Evolutionary conservation across 1,140 invertebrate genomes (phyloP).

Genomic region (Euura saliciscinereae): DNA sequence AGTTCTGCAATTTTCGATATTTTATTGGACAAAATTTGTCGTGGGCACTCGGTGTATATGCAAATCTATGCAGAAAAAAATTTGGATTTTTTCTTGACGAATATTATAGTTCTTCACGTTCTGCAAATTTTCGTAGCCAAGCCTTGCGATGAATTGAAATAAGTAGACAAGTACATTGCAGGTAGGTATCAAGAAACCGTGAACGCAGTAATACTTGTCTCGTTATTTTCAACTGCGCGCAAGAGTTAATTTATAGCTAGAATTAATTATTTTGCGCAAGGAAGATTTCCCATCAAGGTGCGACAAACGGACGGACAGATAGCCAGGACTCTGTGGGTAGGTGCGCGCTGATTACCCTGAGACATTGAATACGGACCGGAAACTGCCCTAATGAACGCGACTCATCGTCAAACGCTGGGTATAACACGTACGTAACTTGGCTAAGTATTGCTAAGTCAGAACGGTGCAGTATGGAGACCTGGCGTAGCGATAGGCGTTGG

Average conservation of each 20-base stretch:
- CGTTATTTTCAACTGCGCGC: background rate
- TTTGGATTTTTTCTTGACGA: no score
- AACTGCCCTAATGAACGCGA: conserved; percentile 35
- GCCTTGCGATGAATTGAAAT: no score
- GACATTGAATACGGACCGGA: conserved; percentile 37
- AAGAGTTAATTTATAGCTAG: background rate
- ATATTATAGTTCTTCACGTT: no score
- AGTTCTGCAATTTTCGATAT: no score
- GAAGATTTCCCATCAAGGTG: conserved; percentile 4
- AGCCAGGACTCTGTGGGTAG: background rate
- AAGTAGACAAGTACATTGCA: no score
- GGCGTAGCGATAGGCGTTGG: background rate
- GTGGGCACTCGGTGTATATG: no score
- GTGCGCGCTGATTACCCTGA: conserved; percentile 16
- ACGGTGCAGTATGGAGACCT: background rate
- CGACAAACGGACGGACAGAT: conserved; percentile 6
- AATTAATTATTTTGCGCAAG: conserved; percentile 3
- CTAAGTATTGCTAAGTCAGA: background rate
- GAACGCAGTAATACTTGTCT: background rate
- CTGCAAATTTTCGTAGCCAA: no score
- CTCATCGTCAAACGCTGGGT: background rate
- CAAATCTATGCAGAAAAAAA: no score
- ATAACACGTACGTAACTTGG: background rate
- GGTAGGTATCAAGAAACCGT: no score
- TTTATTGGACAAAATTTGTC: no score